phyloP scores from a whole-genome alignment of 1,140 invertebrate genomes.

The Spodoptera litura region DNA sequence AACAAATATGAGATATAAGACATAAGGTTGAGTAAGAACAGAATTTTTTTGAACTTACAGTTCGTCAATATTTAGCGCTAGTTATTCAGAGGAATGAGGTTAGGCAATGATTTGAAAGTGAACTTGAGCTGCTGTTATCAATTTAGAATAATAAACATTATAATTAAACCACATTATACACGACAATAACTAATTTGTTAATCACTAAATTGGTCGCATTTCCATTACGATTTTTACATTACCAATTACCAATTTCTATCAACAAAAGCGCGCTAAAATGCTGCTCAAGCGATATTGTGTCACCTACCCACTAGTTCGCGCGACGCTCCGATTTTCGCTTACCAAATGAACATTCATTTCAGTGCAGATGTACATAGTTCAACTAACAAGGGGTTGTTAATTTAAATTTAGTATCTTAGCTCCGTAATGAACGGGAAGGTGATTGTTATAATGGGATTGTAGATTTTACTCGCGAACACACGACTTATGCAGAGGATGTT shows the following conservation, averaged over 20 bases:
- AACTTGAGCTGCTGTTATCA: too few species aligned
- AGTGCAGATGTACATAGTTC: slow-evolving; percentile 76
- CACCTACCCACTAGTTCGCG: slow-evolving; percentile 36
- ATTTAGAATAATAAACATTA: too few species aligned
- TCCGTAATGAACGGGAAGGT: slow-evolving; percentile 82
- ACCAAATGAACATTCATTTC: slow-evolving; percentile 78
- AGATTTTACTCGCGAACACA: slow-evolving; percentile 69
- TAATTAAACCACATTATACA: too few species aligned
- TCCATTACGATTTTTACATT: background rate
- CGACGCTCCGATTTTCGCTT: slow-evolving; percentile 54
- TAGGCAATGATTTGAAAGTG: too few species aligned
- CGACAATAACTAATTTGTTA: too few species aligned
- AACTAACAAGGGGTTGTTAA: slow-evolving; percentile 84
- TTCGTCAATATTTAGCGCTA: too few species aligned
- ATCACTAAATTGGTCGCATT: too few species aligned
- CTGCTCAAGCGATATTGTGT: slow-evolving; percentile 37
- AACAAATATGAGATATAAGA: too few species aligned
- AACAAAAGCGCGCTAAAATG: slow-evolving; percentile 4
- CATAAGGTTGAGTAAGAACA: too few species aligned
- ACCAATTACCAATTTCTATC: slow-evolving; percentile 1
- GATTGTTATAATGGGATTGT: slow-evolving; percentile 83
- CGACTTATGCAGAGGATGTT: slow-evolving; percentile 47
- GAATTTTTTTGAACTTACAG: too few species aligned
- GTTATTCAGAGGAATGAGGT: too few species aligned
- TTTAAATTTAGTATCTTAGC: slow-evolving; percentile 85